phyloP scores from a whole-genome alignment of 2,797 vertebrate species.

The Mionectes olivaceus region DNA sequence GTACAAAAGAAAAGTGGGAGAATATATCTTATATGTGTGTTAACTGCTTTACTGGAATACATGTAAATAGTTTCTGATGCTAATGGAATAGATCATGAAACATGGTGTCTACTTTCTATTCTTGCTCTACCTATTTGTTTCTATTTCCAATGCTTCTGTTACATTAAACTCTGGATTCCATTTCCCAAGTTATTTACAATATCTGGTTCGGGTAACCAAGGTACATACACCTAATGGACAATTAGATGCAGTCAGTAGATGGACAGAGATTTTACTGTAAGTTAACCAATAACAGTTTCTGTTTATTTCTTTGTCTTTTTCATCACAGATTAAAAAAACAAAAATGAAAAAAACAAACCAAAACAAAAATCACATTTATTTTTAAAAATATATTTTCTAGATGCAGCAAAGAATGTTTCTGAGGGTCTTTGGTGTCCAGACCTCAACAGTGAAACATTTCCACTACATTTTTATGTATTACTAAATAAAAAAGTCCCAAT shows the following conservation, averaged over 20 bases:
- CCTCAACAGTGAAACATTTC: background rate
- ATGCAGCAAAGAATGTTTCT: background rate
- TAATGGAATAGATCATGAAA: background rate
- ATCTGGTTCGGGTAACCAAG: accelerated
- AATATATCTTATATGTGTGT: background rate
- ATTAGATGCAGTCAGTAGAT: background rate
- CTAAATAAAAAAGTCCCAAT: background rate
- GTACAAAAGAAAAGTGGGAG: background rate
- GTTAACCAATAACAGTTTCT: background rate
- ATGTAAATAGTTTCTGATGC: background rate
- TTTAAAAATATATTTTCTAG: background rate
- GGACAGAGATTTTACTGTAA: background rate
- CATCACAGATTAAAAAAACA: background rate
- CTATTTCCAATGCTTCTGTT: background rate
- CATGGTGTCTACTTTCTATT: background rate
- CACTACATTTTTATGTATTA: background rate
- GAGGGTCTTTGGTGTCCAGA: background rate
- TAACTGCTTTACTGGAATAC: background rate
- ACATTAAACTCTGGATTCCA: background rate
- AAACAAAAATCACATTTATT: background rate
- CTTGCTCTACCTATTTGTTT: background rate
- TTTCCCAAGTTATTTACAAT: background rate
- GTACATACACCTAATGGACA: background rate
- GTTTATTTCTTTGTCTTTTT: background rate
- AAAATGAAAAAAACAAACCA: too few species aligned